phyloP scores from a whole-genome alignment of 2,888 invertebrate species.

The Phragmatobia fuliginosa region DNA sequence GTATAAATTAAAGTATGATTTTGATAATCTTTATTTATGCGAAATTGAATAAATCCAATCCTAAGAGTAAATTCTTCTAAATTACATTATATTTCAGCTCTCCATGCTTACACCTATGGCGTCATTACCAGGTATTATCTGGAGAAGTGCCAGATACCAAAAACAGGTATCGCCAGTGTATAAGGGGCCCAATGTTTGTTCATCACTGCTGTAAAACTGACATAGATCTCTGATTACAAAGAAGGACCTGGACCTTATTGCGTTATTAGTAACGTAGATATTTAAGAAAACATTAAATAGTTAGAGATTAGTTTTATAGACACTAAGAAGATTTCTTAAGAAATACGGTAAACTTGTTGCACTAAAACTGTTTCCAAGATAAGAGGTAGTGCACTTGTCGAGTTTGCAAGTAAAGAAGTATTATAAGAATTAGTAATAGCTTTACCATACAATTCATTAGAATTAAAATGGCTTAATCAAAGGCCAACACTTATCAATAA shows the following conservation, averaged over 20 bases:
- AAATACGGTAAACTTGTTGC: slow-evolving; percentile 94
- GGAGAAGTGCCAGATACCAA: not conserved
- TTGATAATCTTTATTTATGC: too few species aligned
- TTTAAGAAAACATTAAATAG: too few species aligned
- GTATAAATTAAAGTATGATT: too few species aligned
- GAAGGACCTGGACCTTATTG: too few species aligned
- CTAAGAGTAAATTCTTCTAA: not conserved
- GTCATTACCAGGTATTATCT: not conserved
- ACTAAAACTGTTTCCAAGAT: slow-evolving; percentile 91
- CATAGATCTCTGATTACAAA: too few species aligned
- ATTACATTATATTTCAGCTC: not conserved
- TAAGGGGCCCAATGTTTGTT: too few species aligned
- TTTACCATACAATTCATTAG: slow-evolving; percentile 89
- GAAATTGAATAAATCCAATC: too few species aligned
- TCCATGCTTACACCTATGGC: not conserved
- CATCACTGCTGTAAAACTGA: too few species aligned
- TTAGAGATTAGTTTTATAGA: too few species aligned
- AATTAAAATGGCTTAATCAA: slow-evolving; percentile 90
- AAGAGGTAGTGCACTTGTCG: slow-evolving; percentile 95
- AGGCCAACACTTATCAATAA: slow-evolving; percentile 75
- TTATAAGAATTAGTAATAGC: slow-evolving; percentile 89
- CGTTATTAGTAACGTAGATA: too few species aligned
- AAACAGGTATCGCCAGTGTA: not conserved
- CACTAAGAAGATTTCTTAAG: slow-evolving; percentile 90
- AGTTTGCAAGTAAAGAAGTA: slow-evolving; percentile 90